phyloP scores from a whole-genome alignment of 2,888 invertebrate species.

The Epistrophe grossulariae region DNA sequence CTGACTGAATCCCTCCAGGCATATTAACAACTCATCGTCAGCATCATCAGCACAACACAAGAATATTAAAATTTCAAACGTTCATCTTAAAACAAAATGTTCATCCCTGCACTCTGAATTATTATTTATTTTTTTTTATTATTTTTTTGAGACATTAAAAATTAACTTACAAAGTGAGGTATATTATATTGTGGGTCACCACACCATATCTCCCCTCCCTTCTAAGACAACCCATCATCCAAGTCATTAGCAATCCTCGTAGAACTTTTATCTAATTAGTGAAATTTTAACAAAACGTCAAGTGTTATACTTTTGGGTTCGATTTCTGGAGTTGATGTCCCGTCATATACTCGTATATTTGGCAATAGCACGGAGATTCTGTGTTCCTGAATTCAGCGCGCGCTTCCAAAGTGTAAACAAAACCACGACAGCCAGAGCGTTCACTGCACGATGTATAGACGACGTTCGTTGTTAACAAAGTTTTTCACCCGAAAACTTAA shows the following conservation, averaged over 20 bases:
- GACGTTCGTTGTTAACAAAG: slow-evolving; percentile 69
- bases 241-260: slow-evolving; percentile 80
- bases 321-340: slow-evolving; percentile 71
- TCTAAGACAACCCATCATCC: slow-evolving; percentile 32
- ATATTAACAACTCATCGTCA: slow-evolving; percentile 56
- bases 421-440: slow-evolving; percentile 13
- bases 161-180: slow-evolving; percentile 17
- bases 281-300: slow-evolving; percentile 83
- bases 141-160: neutral
- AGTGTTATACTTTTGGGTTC: slow-evolving; percentile 75
- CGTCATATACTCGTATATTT: too few species aligned
- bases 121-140: neutral
- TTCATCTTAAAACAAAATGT: slow-evolving; percentile 48
- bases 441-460: neutral
- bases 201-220: neutral
- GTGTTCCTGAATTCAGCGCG: neutral
- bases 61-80: slow-evolving; percentile 63
- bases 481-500: slow-evolving; percentile 71
- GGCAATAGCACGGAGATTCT: slow-evolving; percentile 25
- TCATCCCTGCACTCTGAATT: neutral
- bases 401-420: slow-evolving; percentile 58
- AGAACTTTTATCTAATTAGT: slow-evolving; percentile 83
- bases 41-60: slow-evolving; percentile 9
- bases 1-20: slow-evolving; percentile 22
- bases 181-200: slow-evolving; percentile 28